Conservation (phyloP, 37 sponge, comb jelly and placozoan species). For the Bolinopsis microptera region DNA sequence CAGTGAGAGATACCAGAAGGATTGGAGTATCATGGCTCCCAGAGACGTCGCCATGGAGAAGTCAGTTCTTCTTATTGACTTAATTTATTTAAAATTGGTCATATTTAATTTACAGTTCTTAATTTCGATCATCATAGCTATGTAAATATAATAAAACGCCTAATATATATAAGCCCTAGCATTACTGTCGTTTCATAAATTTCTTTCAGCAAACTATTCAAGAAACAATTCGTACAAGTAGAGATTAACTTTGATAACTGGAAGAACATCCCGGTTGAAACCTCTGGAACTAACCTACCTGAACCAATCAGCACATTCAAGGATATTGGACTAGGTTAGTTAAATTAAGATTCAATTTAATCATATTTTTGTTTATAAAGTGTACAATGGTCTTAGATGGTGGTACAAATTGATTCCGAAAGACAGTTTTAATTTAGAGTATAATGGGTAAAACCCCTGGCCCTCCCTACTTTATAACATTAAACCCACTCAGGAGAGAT, state of each 20-base stretch:
- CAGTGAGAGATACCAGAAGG: constrained; percentile 58
- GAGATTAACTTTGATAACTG: constrained; percentile 95
- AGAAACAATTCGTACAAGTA: constrained; percentile 70
- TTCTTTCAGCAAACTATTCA: constrained; percentile 70
- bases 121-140: not conserved
- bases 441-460: too few species aligned
- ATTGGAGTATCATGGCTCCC: constrained; percentile 47
- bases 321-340: constrained; percentile 71
- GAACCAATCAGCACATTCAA: constrained; percentile 76
- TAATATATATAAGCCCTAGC: too few species aligned
- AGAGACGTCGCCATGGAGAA: not conserved
- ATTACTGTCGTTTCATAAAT: not conserved
- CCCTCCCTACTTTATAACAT: too few species aligned
- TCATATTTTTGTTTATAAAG: too few species aligned
- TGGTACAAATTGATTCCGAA: too few species aligned
- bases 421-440: too few species aligned
- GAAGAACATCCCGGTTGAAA: constrained; percentile 90
- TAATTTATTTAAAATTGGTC: too few species aligned
- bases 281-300: constrained; percentile 78
- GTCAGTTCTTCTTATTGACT: not conserved
- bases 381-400: too few species aligned
- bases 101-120: not conserved
- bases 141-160: too few species aligned
- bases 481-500: constrained; percentile 65
- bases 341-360: too few species aligned